Evolutionary conservation across 2,113 vertebrate species (phyloP).

Genomic region (Takifugu bimaculatus): DNA sequence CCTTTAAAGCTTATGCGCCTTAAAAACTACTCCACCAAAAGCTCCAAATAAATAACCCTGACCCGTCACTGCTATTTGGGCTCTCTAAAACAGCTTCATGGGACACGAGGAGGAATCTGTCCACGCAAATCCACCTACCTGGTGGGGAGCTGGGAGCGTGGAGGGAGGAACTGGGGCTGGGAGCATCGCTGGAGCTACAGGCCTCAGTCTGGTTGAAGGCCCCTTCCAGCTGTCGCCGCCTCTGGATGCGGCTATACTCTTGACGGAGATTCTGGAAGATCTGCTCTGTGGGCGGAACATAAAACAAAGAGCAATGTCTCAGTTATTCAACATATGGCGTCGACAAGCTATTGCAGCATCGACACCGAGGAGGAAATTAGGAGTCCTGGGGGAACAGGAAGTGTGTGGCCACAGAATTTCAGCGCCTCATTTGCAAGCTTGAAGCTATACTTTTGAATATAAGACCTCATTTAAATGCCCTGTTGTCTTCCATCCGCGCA

Average conservation of each 20-base stretch:
- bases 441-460: too few species aligned
- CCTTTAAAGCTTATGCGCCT: too few species aligned
- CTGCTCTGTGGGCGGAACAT: conserved; percentile 75
- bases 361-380: neutral
- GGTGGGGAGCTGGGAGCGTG: conserved; percentile 83
- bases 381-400: too few species aligned
- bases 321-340: neutral
- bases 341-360: neutral
- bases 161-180: conserved; percentile 76
- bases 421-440: too few species aligned
- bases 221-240: conserved; percentile 87
- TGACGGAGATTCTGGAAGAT: conserved; percentile 92
- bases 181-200: conserved; percentile 74
- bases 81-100: too few species aligned
- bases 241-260: conserved; percentile 89
- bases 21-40: too few species aligned
- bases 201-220: conserved; percentile 86
- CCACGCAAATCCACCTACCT: conserved; percentile 63
- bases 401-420: too few species aligned
- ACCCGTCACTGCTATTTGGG: too few species aligned
- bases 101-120: too few species aligned
- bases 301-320: neutral
- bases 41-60: too few species aligned
- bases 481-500: too few species aligned
- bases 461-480: too few species aligned